Evolutionary conservation across 2,797 vertebrate species (phyloP).

Genomic region (Muscicapa striata): DNA sequence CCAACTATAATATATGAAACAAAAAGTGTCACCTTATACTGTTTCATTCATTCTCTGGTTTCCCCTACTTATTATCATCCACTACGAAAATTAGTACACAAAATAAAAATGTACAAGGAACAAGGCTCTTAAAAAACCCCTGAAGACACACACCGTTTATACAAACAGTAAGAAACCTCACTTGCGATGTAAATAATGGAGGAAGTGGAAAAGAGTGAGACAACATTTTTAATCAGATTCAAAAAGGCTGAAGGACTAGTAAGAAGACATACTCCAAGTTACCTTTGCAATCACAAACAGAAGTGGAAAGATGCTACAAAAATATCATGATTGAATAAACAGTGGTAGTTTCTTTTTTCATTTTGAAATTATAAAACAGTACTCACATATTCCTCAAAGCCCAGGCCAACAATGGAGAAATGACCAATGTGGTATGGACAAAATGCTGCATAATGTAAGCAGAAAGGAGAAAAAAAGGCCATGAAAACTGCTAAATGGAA

Average conservation of each 20-base stretch:
- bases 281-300: neutral
- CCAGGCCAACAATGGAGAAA: constrained; percentile 96
- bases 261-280: neutral
- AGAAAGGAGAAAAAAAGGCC: neutral
- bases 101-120: neutral
- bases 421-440: constrained; percentile 99
- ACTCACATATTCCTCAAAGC: constrained; percentile 97
- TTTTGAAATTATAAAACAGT: constrained; percentile 20
- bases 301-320: neutral
- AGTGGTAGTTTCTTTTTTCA: neutral
- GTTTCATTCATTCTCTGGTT: neutral
- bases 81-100: neutral
- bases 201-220: neutral
- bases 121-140: neutral
- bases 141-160: neutral
- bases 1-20: neutral
- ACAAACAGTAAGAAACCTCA: neutral
- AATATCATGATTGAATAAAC: neutral
- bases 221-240: neutral
- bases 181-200: neutral
- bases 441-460: constrained; percentile 83
- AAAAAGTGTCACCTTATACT: neutral
- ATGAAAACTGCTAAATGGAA: constrained; percentile 23
- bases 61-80: neutral
- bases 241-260: neutral